These are phyloP conservation scores for Ochropleura plecta DNA, from an alignment of 2,888 invertebrate species.

Conservation along the genomic window DNA sequence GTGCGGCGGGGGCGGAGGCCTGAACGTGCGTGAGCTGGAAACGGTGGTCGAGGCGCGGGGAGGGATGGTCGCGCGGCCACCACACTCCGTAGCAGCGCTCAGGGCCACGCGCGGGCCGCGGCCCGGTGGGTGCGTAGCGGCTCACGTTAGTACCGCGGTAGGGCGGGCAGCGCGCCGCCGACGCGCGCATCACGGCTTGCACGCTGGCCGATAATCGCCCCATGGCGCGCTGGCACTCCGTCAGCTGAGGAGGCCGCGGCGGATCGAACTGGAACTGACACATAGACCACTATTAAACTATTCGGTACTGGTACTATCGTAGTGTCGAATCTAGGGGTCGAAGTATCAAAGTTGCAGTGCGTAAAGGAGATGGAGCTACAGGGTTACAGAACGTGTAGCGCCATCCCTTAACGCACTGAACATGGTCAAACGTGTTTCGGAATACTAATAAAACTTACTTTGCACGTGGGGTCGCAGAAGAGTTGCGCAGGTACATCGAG, in stretches of 20 bases:
- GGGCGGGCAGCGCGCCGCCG: conserved; percentile 80
- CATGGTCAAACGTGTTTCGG: neutral
- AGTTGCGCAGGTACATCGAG: conserved; percentile 82
- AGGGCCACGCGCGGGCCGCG: conserved; percentile 79
- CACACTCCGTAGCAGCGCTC: conserved; percentile 82
- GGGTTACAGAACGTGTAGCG: neutral
- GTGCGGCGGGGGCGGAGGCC: conserved; percentile 33
- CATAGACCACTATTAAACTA: neutral
- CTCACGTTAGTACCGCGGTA: conserved; percentile 86
- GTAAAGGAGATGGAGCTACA: neutral
- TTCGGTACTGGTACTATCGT: neutral
- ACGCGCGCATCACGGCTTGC: conserved; percentile 83
- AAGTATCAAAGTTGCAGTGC: neutral
- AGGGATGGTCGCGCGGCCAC: conserved; percentile 83
- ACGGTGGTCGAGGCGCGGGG: conserved; percentile 76
- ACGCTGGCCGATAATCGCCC: conserved; percentile 83
- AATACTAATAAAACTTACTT: conserved; percentile 71
- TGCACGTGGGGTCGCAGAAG: conserved; percentile 85
- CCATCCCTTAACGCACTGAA: neutral
- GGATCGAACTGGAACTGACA: conserved; percentile 85
- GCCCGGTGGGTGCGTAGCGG: conserved; percentile 84
- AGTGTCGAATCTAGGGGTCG: neutral
- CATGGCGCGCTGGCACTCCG: conserved; percentile 83
- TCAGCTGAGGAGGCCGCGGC: conserved; percentile 80
- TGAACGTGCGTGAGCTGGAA: conserved; percentile 73